Percentiles rank a stretch among this genome's conserved stretches.
phyloP scores from a whole-genome alignment of 2,113 vertebrate species.

The Mobula hypostoma region DNA sequence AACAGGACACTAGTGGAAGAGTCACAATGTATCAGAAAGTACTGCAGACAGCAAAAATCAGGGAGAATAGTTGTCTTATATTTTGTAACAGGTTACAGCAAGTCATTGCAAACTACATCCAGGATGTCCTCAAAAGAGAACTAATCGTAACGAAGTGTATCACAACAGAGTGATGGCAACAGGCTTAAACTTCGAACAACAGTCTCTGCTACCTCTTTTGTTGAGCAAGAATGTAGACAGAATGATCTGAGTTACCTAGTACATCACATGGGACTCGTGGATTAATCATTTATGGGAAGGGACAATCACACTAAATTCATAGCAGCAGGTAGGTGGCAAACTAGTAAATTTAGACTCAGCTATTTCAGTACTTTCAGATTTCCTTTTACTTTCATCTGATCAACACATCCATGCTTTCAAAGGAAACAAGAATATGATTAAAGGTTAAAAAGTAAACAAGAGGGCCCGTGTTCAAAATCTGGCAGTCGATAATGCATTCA shows the following conservation, averaged over 20 bases:
- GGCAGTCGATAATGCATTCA: background rate
- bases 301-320: background rate
- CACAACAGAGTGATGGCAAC: background rate
- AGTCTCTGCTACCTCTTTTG: background rate
- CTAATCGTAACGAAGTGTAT: background rate
- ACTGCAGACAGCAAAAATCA: background rate
- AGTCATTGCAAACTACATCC: background rate
- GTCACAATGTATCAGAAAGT: background rate
- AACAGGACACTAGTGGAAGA: no score
- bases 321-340: background rate
- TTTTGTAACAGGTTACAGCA: background rate
- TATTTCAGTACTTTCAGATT: background rate
- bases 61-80: background rate
- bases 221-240: background rate
- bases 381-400: background rate
- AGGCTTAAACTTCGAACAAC: background rate
- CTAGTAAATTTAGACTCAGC: background rate
- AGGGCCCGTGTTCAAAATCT: background rate
- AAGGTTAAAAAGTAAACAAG: background rate
- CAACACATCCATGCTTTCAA: background rate
- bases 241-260: background rate
- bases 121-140: background rate
- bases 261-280: background rate
- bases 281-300: background rate
- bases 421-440: background rate